A percentile compares a stretch with the other conserved stretches of the same genome.
Evolutionary conservation across 2,888 invertebrate genomes (phyloP).

Genomic region (Pristionchus arcanus): DNA sequence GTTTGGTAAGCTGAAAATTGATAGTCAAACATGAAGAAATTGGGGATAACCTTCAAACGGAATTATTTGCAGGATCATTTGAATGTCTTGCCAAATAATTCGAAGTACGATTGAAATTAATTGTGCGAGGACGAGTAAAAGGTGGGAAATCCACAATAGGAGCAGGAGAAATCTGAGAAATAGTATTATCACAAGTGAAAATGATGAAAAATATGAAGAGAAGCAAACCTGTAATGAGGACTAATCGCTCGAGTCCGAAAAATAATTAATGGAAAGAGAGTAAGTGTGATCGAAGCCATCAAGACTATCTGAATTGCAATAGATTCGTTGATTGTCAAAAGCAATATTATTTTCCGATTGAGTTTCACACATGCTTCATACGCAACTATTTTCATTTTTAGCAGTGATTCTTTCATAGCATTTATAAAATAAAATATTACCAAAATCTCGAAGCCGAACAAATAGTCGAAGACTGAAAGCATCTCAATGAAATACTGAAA

Average conservation of each 20-base stretch:
- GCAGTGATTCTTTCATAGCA: not conserved
- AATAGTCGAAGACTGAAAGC: not conserved
- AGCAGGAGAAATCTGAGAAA: not conserved
- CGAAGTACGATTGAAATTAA: not conserved
- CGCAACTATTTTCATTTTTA: not conserved
- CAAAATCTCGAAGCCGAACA: not conserved
- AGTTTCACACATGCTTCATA: too few species aligned
- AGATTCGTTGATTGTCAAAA: not conserved
- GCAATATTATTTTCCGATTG: not conserved
- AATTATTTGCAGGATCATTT: too few species aligned
- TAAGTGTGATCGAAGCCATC: not conserved
- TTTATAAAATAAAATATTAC: not conserved
- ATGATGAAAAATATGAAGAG: not conserved
- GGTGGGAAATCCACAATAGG: not conserved
- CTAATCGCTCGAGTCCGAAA: not conserved
- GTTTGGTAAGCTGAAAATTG: not conserved
- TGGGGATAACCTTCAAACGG: too few species aligned
- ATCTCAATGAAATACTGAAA: too few species aligned
- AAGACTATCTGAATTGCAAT: not conserved
- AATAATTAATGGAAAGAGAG: not conserved
- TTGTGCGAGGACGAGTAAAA: not conserved
- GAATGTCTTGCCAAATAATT: not conserved
- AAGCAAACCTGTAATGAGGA: not conserved
- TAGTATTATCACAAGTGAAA: too few species aligned
- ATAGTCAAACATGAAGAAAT: too few species aligned